Base-by-base conservation (phyloP, 2,888 invertebrate genomes). In the Hanleya hanleyi region DNA sequence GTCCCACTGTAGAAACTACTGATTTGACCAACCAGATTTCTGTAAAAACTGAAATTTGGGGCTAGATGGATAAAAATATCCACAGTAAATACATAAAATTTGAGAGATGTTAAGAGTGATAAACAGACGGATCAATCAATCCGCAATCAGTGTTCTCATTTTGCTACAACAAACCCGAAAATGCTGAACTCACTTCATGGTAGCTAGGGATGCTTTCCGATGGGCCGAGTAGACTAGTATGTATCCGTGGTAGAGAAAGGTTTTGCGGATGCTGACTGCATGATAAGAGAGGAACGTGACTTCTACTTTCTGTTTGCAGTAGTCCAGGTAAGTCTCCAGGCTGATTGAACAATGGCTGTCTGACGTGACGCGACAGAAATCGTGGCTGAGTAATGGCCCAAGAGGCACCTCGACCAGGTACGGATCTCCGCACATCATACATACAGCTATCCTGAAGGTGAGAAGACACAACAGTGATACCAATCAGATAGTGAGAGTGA, bases 401-500 rank as follows among this genome's bases (percentile, higher is more conserved):
- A 98, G 92, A 70, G 97, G 96, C 76, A 96, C 95, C 90, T 97
- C 97, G 61, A 96, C 94, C 0, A 96, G 95, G 89, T 95, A 97
- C 0, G 96, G 96, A 91, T 98, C 98, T 69, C 97, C 97, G 91
- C 98, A 98, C 91, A 97, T 97, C 94, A 97, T 95, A 91, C 97
- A 97, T 93, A 98, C 83, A 41, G 87, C 81, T 36, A 90, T 82
- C 73, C 89, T 95, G 90, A 96, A 73, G 88, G n/a, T n/a, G n/a
- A n/a, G n/a, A n/a, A n/a, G n/a, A n/a, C n/a, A n/a, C n/a, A n/a
- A n/a, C n/a, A n/a, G n/a, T n/a, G n/a, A n/a, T n/a, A n/a, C n/a
- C n/a, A n/a, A n/a, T n/a, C n/a, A n/a, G n/a, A n/a, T n/a, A n/a
- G n/a, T n/a, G n/a, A n/a, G n/a, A n/a, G n/a, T n/a, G n/a, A n/a